These are phyloP conservation scores for Drosophila pullipes DNA, from an alignment of 2,888 invertebrate genomes.

Conservation along the genomic window DNA sequence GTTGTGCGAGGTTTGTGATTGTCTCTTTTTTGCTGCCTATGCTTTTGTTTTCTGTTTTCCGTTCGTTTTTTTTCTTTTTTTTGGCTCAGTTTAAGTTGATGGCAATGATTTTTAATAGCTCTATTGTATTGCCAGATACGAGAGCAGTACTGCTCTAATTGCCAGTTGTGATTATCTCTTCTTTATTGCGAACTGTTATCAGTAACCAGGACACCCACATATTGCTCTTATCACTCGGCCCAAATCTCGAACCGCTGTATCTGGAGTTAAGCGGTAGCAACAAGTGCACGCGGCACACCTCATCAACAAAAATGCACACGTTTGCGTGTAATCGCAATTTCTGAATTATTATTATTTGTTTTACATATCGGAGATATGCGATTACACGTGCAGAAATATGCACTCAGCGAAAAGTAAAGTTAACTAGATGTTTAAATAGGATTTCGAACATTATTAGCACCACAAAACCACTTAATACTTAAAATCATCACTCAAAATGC, in stretches of 20 bases:
- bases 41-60: neutral
- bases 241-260: slow-evolving; percentile 13
- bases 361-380: slow-evolving; percentile 1
- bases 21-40: slow-evolving; percentile 12
- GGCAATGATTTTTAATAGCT: slow-evolving; percentile 50
- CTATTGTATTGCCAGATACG: slow-evolving; percentile 49
- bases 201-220: slow-evolving; percentile 18
- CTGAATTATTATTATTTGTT: neutral
- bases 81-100: slow-evolving; percentile 25
- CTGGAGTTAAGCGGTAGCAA: neutral
- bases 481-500: neutral
- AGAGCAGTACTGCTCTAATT: slow-evolving; percentile 38
- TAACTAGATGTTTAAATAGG: neutral
- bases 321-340: neutral
- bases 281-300: neutral
- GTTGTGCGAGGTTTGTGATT: slow-evolving; percentile 31
- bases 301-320: neutral
- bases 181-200: slow-evolving; percentile 3
- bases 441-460: neutral
- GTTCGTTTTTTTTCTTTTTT: neutral
- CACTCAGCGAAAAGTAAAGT: neutral
- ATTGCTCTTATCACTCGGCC: slow-evolving; percentile 21
- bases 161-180: slow-evolving; percentile 43
- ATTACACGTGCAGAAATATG: neutral
- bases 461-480: neutral